Base-by-base conservation (phyloP, 2,797 vertebrate species). In the Mycteria americana region DNA sequence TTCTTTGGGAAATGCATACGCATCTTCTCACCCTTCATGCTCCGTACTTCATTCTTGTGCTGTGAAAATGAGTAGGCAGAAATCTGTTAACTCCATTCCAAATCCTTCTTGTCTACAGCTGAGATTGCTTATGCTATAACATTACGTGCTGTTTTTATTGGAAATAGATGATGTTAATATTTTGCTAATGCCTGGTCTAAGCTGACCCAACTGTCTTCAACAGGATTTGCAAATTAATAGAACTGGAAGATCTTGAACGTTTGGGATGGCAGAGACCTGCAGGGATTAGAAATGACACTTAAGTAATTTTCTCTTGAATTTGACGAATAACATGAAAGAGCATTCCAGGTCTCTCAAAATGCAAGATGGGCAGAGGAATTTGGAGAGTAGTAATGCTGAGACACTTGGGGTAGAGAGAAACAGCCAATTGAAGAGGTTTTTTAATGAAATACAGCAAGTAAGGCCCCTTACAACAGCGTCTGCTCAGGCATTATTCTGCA, bases 251-350 rank as follows among this genome's bases (percentile, higher is more conserved):
- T 89, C 87, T 46, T 88, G 92, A 92, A 69, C 4, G 2, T 51
- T 89, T 8, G 56, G 82, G 78, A 35, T 60, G 53, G 77, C 68
- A 41, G 81, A 80, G 75, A 91, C 39, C 91, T 88, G 80, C 53
- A 72, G 85, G 75, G 87, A 84, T 95, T 89, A 87, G 81, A 79
- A 92, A 88, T 93, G 85, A 82, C 67, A 76, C 92, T 91, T 76
- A 67, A 96, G 65, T 75, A 37, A 73, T 86, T 94, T 93, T 82
- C 67, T 85, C 81, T 87, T 12, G 28, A 65, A 45, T 91, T 69
- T 74, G 67, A 79, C 0, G 4, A 2, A 4, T 72, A 54, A 60
- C 33, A 8, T 11, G 48, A 62, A 92, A 81, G 48, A 11, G 35
- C 1, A 2, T 94, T 89, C 53, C 67, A 85, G 77, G 63, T 57